phyloP scores from a whole-genome alignment of 2,113 vertebrate genomes.

The Rhea pennata region DNA sequence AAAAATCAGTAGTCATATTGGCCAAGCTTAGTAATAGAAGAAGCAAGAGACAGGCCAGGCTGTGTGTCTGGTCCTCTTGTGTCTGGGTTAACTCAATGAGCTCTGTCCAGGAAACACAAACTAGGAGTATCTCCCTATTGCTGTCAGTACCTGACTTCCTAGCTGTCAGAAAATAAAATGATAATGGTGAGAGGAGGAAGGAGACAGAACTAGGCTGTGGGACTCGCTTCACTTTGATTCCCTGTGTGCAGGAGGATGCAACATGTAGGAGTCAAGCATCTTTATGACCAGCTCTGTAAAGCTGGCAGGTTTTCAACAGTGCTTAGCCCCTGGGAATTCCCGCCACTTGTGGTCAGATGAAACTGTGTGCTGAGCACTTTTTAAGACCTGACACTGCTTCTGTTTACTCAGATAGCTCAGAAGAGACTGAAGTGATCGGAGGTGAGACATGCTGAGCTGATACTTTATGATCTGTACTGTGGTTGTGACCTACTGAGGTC shows the following conservation, averaged over 20 bases:
- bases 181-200: neutral
- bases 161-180: neutral
- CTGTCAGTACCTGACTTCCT: neutral
- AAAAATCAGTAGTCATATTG: accelerated
- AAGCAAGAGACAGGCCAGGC: neutral
- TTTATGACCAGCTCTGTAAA: neutral
- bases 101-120: neutral
- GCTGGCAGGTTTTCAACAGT: neutral
- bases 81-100: accelerated
- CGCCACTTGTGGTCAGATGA: accelerated
- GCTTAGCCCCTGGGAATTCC: neutral
- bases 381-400: neutral
- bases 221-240: neutral
- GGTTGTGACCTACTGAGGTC: neutral
- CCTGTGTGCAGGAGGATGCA: neutral
- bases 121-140: accelerated
- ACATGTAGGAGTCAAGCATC: accelerated
- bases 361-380: neutral
- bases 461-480: accelerated
- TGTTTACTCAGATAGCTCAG: neutral
- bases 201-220: neutral
- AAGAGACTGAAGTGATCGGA: neutral
- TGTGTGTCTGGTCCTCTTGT: neutral
- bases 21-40: accelerated
- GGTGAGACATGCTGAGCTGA: neutral